Conservation (phyloP, 2,797 vertebrate genomes). For the Tiaroga cobitis region DNA sequence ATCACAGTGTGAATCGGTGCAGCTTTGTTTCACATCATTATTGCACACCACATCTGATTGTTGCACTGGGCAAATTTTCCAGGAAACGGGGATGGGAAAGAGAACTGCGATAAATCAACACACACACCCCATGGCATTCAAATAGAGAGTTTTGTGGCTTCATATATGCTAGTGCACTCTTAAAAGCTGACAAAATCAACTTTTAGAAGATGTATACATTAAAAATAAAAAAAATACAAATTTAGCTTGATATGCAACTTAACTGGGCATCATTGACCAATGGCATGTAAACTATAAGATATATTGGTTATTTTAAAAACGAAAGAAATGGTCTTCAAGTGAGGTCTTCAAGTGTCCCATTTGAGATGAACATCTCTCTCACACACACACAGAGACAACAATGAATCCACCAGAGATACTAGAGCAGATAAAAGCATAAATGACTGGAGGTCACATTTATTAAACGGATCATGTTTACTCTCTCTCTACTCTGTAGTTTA, state of each 20-base stretch:
- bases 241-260: not conserved
- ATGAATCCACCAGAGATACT: slow-evolving; percentile 71
- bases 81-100: slow-evolving; percentile 50
- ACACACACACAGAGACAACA: slow-evolving; percentile 66
- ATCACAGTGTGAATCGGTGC: slow-evolving; percentile 80
- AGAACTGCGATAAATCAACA: slow-evolving; percentile 1
- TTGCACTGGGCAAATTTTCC: slow-evolving; percentile 34
- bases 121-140: slow-evolving; percentile 18
- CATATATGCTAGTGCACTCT: not conserved
- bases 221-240: not conserved
- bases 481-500: slow-evolving; percentile 71
- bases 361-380: not conserved
- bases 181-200: not conserved
- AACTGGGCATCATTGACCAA: not conserved
- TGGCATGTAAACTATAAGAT: not conserved
- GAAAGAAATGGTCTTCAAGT: slow-evolving; percentile 20
- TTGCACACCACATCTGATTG: slow-evolving; percentile 75
- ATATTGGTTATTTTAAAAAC: not conserved
- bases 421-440: slow-evolving; percentile 73
- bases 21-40: slow-evolving; percentile 67
- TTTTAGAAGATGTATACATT: not conserved
- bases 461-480: slow-evolving; percentile 67
- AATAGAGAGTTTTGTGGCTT: slow-evolving; percentile 6
- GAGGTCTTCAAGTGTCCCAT: slow-evolving; percentile 25
- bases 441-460: slow-evolving; percentile 76